These are phyloP conservation scores for Diglossa cyanea DNA, from an alignment of 2,797 vertebrate species.

Conservation along the genomic window DNA sequence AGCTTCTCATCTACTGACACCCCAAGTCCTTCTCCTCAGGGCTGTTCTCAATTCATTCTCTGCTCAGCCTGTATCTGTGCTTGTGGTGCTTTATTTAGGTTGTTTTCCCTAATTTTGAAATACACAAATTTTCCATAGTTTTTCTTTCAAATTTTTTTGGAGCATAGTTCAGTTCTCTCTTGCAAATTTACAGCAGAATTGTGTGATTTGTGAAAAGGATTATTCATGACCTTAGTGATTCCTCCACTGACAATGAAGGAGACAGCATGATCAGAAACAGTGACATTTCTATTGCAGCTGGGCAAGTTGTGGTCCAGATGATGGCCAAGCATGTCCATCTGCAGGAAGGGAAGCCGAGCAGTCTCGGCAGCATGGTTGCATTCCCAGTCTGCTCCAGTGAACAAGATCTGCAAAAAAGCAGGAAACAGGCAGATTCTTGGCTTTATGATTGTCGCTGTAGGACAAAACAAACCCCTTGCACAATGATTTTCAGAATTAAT, in stretches of 20 bases:
- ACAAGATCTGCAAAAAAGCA: background rate
- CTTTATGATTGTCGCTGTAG: background rate
- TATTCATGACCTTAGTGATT: background rate
- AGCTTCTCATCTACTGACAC: background rate
- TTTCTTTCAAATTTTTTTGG: background rate
- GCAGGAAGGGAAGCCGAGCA: background rate
- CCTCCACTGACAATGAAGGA: background rate
- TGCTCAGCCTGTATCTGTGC: background rate
- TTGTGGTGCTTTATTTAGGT: background rate
- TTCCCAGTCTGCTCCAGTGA: background rate
- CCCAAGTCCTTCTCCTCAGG: background rate
- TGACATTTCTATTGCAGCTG: background rate
- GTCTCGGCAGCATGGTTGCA: fast-evolving
- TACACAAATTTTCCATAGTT: background rate
- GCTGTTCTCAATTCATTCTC: background rate
- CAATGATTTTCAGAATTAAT: background rate
- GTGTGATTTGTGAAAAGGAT: background rate
- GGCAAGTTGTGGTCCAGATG: background rate
- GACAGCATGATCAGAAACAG: background rate
- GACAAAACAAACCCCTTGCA: background rate
- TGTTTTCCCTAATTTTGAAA: background rate
- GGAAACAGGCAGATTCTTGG: background rate
- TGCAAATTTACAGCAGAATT: background rate
- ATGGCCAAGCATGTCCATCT: background rate
- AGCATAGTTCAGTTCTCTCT: background rate